Evolutionary conservation across 2,113 vertebrate genomes (phyloP).

Genomic region (Heterochromis multidens): DNA sequence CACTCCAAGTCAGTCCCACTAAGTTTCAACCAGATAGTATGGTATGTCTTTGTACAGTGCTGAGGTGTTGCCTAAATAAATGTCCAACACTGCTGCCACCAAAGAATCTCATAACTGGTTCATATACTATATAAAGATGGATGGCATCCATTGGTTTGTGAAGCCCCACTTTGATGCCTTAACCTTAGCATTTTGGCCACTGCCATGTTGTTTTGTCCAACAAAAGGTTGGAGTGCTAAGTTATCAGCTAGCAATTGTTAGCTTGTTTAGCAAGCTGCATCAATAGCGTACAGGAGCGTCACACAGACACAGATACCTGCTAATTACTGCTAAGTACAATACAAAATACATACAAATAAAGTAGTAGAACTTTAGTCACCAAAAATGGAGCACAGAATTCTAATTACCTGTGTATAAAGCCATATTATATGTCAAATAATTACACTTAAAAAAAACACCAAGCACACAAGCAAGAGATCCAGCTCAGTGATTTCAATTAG

Average conservation of each 20-base stretch:
- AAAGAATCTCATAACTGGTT: neutral
- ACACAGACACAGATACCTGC: neutral
- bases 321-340: no score
- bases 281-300: rapidly evolving
- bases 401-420: neutral
- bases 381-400: neutral
- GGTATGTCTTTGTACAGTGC: neutral
- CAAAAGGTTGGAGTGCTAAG: rapidly evolving
- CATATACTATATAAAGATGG: rapidly evolving
- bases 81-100: neutral
- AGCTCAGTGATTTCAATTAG: no score
- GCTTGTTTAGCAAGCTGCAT: no score
- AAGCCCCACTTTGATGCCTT: neutral
- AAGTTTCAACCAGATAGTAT: neutral
- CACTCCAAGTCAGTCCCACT: neutral
- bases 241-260: neutral
- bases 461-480: no score
- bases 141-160: neutral
- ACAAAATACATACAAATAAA: neutral
- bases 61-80: neutral
- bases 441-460: rapidly evolving
- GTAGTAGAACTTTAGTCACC: neutral
- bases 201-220: rapidly evolving
- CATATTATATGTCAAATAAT: rapidly evolving
- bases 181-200: neutral